phyloP scores from a whole-genome alignment of 2,888 invertebrate genomes.

The Galerucella pusilla region DNA sequence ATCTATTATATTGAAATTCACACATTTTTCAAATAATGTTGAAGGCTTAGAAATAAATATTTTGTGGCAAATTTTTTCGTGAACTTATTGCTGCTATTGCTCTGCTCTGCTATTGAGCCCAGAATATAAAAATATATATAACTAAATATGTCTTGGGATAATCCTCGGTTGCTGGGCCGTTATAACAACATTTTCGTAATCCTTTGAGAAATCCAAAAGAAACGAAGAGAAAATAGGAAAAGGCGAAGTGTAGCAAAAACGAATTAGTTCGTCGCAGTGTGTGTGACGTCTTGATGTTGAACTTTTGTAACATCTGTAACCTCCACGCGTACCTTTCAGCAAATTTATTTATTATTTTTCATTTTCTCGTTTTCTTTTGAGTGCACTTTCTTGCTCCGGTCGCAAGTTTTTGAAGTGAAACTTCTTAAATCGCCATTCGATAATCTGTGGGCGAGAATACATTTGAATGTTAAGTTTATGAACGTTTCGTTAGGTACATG shows the following conservation, averaged over 20 bases:
- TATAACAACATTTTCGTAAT: constrained; percentile 46
- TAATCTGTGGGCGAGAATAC: no score
- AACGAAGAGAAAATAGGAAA: constrained; percentile 38
- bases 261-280: constrained; percentile 48
- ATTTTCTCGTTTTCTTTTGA: constrained; percentile 24
- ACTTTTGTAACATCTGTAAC: constrained; percentile 51
- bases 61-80: not conserved
- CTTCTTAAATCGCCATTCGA: no score
- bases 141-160: constrained; percentile 19
- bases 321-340: constrained; percentile 47
- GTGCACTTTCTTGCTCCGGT: not conserved
- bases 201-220: constrained; percentile 47
- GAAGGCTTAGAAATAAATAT: no score
- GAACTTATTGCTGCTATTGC: no score
- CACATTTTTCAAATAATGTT: no score
- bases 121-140: not conserved
- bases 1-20: no score
- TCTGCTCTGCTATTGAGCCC: not conserved
- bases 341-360: constrained; percentile 36
- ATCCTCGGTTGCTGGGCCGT: constrained; percentile 24
- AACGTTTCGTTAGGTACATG: no score
- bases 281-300: constrained; percentile 51
- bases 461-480: no score
- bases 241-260: constrained; percentile 46
- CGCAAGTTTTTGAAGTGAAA: no score